Conservation (phyloP, 1,140 invertebrate species). For the Lethrus apterus region DNA sequence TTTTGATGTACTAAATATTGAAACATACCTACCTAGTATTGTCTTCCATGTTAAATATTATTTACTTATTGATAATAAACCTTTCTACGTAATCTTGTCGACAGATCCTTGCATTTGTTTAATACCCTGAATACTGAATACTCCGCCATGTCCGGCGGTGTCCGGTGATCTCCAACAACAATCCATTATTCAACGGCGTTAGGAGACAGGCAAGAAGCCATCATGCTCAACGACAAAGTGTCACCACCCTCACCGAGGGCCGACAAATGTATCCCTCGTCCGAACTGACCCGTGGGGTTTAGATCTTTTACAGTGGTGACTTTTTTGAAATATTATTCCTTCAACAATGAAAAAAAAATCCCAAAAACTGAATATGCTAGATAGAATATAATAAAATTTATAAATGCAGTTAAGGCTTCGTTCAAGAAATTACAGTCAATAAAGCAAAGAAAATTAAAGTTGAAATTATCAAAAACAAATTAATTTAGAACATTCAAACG, state of each 20-base stretch:
- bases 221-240: conserved; percentile 17
- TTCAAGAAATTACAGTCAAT: neutral
- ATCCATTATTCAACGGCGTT: conserved; percentile 24
- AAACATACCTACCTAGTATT: no score
- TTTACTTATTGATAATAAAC: no score
- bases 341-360: neutral
- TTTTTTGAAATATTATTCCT: neutral
- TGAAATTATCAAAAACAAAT: neutral
- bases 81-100: no score
- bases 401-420: neutral
- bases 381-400: neutral
- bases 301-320: neutral
- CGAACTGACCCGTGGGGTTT: conserved; percentile 10
- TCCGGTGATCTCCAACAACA: conserved; percentile 20
- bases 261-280: conserved; percentile 22
- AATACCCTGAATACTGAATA: no score
- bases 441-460: no score
- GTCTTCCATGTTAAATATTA: no score
- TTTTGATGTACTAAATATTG: no score
- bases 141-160: conserved; percentile 22
- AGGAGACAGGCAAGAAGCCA: conserved; percentile 19
- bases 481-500: neutral
- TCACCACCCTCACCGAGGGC: conserved; percentile 12
- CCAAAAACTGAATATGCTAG: neutral
- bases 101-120: no score